Evolutionary conservation across 2,113 vertebrate genomes (phyloP).

Genomic region (Desmodus rotundus): DNA sequence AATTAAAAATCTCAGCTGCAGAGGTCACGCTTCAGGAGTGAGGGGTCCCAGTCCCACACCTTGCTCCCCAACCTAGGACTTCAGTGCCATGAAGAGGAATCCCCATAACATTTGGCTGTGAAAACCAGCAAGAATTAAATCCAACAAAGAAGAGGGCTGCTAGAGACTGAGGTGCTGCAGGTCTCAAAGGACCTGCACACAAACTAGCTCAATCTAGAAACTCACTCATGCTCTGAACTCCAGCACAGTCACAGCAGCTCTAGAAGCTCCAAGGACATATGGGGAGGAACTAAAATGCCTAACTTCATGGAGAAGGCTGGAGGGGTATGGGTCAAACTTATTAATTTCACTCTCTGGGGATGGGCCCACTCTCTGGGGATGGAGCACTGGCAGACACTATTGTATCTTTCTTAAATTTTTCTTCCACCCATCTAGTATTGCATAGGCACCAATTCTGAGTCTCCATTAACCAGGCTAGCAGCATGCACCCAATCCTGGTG

Average conservation of each 20-base stretch:
- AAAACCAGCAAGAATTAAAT: not conserved
- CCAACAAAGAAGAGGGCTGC: not conserved
- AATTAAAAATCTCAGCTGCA: not conserved
- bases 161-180: not conserved
- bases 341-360: not conserved
- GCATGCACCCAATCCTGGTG: too few relatives aligned
- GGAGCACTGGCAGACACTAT: not conserved
- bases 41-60: not conserved
- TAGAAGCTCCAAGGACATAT: too few relatives aligned
- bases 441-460: not conserved
- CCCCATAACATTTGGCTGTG: too few relatives aligned
- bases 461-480: not conserved
- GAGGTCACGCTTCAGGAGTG: not conserved
- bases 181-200: not conserved
- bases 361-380: not conserved
- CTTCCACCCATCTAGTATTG: not conserved
- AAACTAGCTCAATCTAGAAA: not conserved
- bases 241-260: not conserved
- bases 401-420: not conserved
- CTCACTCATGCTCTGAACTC: not conserved
- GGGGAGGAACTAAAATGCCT: too few relatives aligned
- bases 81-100: not conserved
- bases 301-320: not conserved
- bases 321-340: not conserved
- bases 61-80: not conserved